These are phyloP conservation scores for Odontamblyopus rebecca DNA, from an alignment of 2,797 vertebrate species.

Conservation along the genomic window DNA sequence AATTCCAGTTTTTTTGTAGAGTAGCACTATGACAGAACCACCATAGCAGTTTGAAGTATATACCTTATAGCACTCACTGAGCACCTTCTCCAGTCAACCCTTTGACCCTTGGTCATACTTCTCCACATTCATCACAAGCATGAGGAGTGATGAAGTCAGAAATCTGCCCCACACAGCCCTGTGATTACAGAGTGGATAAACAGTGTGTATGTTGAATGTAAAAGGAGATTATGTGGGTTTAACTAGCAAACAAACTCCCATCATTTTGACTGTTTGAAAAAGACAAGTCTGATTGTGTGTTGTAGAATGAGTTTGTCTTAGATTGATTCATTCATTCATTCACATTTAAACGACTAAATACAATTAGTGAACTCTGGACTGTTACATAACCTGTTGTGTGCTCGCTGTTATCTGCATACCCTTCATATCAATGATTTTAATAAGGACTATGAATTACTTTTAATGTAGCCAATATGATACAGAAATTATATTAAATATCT, in stretches of 20 bases:
- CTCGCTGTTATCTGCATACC: constrained; percentile 78
- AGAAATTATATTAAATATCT: constrained; percentile 10
- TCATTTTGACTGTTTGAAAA: constrained; percentile 73
- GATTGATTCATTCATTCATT: constrained; percentile 1
- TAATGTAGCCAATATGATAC: constrained; percentile 32
- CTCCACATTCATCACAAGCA: constrained; percentile 27
- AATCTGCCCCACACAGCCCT: constrained; percentile 80
- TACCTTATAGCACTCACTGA: constrained; percentile 31
- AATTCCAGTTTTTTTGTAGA: constrained; percentile 51
- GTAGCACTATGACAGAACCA: constrained; percentile 33
- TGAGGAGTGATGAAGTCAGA: constrained; percentile 43
- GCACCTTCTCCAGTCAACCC: constrained; percentile 40
- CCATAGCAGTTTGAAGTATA: constrained; percentile 23
- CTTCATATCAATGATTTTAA: constrained; percentile 44
- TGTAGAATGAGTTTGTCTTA: constrained; percentile 61
- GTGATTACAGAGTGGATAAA: constrained; percentile 79
- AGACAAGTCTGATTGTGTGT: constrained; percentile 20
- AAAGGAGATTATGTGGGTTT: constrained; percentile 93
- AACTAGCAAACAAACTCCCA: constrained; percentile 86
- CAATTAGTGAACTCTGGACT: constrained; percentile 8
- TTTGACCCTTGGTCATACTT: constrained; percentile 18
- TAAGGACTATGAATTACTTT: constrained; percentile 29
- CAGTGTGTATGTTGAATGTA: constrained; percentile 85
- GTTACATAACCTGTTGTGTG: constrained; percentile 30
- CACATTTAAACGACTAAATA: background rate